Base-by-base conservation (phyloP, 2,113 vertebrate genomes). In the Tiliqua scincoides region DNA sequence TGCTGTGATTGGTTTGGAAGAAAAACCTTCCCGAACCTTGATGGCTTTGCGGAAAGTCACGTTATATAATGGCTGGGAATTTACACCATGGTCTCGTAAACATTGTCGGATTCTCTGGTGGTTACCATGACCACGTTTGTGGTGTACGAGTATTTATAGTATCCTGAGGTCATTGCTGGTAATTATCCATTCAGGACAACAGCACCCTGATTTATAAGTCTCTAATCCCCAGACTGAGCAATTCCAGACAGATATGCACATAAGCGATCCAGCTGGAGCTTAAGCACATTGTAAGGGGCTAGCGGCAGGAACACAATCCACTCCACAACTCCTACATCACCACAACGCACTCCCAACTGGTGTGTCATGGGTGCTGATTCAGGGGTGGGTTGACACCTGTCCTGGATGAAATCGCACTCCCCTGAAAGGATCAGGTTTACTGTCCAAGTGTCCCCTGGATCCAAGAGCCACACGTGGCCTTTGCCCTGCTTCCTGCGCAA, bases 1-100 rank as follows among this genome's bases (percentile, higher is more conserved):
- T 93, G 93, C 92, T 94, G 93, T 91, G 93, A 94, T 94, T 93
- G 94, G 93, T 95, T 95, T 95, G 87, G 92, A 75, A 65, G 78
- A 62, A 90, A 84, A 89, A 83, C 82, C 88, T 93, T 93, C 85
- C 86, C 93, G 94, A 93, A 95, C 93, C 93, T 92, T 94, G 74
- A 74, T 89, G 87, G 93, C 68, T 88, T 87, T 90, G 73, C 65
- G 77, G 73, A 93, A 96, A 95, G 90, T 91, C 79, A 90, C 84
- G 91, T 94, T 92, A 91, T 85, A 1, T 87, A 95, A 93, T 91
- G 90, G 78, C 85, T 88, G 75, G 82, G 75, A 95, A 96, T 96
- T 93, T 95, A 92, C 94, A 91, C 87, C 91, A 89, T 81, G 85
- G 84, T 79, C 92, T 80, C 85, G 93, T 95, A 95, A 96, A 91